Conservation (phyloP, 2,113 vertebrate genomes). For the Tympanuchus pallidicinctus region DNA sequence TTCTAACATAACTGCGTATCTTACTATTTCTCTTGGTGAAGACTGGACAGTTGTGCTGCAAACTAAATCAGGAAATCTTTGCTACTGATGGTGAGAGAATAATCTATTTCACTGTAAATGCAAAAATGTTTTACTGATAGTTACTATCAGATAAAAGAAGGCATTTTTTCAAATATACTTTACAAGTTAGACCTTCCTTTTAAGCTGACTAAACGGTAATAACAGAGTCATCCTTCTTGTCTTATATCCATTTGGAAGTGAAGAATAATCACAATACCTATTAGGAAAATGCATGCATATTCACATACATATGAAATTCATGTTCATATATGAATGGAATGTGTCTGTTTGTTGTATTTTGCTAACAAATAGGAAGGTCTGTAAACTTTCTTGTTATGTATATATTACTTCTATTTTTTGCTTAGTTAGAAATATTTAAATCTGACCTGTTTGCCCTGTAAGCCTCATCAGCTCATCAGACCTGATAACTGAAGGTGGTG, state of each 20-base stretch:
- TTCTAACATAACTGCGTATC: background rate
- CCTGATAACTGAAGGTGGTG: background rate
- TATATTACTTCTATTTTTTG: background rate
- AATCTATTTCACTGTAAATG: background rate
- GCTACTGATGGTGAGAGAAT: background rate
- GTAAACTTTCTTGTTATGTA: background rate
- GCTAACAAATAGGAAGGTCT: background rate
- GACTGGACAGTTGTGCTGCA: background rate
- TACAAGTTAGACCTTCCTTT: background rate
- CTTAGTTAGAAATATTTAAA: background rate
- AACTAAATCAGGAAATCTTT: background rate
- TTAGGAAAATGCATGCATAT: background rate
- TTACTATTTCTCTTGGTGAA: background rate
- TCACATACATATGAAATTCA: background rate
- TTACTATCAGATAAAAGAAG: background rate
- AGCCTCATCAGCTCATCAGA: background rate
- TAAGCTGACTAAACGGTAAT: background rate
- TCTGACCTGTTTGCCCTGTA: background rate
- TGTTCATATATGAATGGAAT: background rate
- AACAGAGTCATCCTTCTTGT: background rate
- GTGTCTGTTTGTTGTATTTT: background rate
- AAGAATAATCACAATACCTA: background rate
- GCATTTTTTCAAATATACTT: background rate
- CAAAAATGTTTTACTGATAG: background rate
- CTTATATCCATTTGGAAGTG: background rate